Base-by-base conservation (phyloP, 1,140 invertebrate genomes). In the Drosophila trapezifrons region DNA sequence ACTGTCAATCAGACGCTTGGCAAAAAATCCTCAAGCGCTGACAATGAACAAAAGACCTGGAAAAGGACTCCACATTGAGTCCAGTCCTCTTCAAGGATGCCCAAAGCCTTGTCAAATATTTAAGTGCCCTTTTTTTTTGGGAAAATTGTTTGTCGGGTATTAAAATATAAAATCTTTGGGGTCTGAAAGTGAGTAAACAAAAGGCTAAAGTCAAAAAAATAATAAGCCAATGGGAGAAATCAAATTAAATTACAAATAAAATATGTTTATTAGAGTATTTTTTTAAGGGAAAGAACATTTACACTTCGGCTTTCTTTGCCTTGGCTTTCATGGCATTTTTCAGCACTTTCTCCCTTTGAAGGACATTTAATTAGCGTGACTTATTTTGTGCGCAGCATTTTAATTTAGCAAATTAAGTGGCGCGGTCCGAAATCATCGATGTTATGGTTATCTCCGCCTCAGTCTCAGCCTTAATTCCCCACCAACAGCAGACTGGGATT, bases 351-450 rank as follows among this genome's bases (percentile, higher is more conserved):
- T 43, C 56, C 42, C 42, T 55, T 75, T 58, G 78, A 86, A 82
- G 77, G 78, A 82, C 78, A 87, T 86, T 86, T 78, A 86, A 86
- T 86, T 86, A 87, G 65, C 83, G 83, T 76, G 58, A 81, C 78
- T 78, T 81, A 81, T 86, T 80, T 75, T 66, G 65, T 73, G 71
- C 72, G 64, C 63, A 78, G 64, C 74, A 67, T 85, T 74, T 86
- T 82, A 86, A 85, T 86, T 85, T 76, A 38, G 38, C 47, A 86
- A 85, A 86, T 87, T 75, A 85, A 86, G 83, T 87, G 82, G 54
- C 37, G 32, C 35, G 59, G 58, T 45, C 27, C 42, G 43, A 70
- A 57, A 70, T 70, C 66, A 72, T 51, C 65, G 29, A 46, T 40
- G 35, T 58, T 49, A 27, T 54, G 37, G 46, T 15, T 43, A 17